Conservation (phyloP, 1,140 invertebrate genomes). For the Geopemphigus sp. region DNA sequence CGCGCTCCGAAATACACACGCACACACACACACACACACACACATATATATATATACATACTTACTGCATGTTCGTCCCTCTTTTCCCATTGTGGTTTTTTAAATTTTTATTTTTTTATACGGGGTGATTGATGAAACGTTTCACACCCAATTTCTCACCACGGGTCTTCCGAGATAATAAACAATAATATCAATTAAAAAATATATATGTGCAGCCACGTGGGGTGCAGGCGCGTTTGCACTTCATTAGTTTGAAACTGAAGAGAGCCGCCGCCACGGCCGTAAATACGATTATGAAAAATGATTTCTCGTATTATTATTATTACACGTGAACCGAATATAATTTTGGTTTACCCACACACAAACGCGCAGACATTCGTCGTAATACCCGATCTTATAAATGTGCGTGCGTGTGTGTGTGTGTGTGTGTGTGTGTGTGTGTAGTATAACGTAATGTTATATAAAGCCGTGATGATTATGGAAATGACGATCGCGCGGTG, state of each 20-base stretch:
- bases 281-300: conserved; percentile 33
- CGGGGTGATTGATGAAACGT: conserved; percentile 49
- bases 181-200: conserved; percentile 50
- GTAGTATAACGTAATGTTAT: conserved; percentile 2
- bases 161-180: conserved; percentile 30
- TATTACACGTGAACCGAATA: conserved; percentile 22
- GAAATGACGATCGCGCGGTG: conserved; percentile 28
- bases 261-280: conserved; percentile 1
- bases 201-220: conserved; percentile 12
- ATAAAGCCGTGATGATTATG: conserved; percentile 4
- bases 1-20: background rate
- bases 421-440: background rate
- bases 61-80: conserved; percentile 7
- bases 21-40: background rate
- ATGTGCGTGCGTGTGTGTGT: background rate
- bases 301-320: conserved; percentile 25
- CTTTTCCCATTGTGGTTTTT: conserved; percentile 46
- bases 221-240: conserved; percentile 33
- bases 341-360: conserved; percentile 34
- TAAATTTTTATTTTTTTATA: conserved; percentile 8
- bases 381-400: background rate
- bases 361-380: no score
- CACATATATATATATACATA: background rate
- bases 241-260: conserved; percentile 42
- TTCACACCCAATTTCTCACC: conserved; percentile 49